A percentile compares a stretch with the other conserved stretches of the same genome.
phyloP scores from a whole-genome alignment of 2,888 invertebrate species.

The Heteropelma amictum region DNA sequence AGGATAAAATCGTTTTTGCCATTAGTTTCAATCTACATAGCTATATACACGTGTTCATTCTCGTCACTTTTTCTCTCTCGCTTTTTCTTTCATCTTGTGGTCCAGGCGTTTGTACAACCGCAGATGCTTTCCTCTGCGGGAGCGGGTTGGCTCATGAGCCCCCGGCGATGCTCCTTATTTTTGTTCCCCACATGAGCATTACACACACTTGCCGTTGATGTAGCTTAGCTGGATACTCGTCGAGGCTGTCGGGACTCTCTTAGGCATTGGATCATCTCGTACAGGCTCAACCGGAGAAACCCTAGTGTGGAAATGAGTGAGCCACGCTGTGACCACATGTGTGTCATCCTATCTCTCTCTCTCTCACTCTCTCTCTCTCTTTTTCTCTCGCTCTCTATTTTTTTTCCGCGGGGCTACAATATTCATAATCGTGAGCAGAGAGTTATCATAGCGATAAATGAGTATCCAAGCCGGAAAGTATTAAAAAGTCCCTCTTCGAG shows the following conservation, averaged over 20 bases:
- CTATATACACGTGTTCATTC: background rate
- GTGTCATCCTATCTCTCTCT: conserved; percentile 28
- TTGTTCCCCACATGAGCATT: conserved; percentile 34
- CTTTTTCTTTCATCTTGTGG: conserved; percentile 8
- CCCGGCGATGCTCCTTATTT: conserved; percentile 46
- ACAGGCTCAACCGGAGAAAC: conserved; percentile 20
- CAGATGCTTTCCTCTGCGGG: conserved; percentile 53
- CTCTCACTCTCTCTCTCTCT: background rate
- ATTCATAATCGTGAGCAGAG: conserved; percentile 12
- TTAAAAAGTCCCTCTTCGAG: conserved; percentile 9
- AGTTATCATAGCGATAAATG: conserved; percentile 15
- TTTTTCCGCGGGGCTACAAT: background rate
- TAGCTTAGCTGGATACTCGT: background rate
- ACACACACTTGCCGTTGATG: conserved; percentile 2
- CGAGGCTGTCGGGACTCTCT: conserved; percentile 29
- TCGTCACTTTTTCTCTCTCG: background rate
- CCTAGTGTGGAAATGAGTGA: conserved; percentile 24
- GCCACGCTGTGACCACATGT: conserved; percentile 52
- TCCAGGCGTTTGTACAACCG: conserved; percentile 18
- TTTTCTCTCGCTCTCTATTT: background rate
- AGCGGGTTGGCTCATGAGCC: conserved; percentile 39
- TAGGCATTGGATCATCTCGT: conserved; percentile 26
- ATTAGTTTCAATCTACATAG: background rate
- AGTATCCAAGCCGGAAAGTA: background rate
- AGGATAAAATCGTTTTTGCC: no score